Conservation (phyloP, 2,113 vertebrate species). For the Meles meles region DNA sequence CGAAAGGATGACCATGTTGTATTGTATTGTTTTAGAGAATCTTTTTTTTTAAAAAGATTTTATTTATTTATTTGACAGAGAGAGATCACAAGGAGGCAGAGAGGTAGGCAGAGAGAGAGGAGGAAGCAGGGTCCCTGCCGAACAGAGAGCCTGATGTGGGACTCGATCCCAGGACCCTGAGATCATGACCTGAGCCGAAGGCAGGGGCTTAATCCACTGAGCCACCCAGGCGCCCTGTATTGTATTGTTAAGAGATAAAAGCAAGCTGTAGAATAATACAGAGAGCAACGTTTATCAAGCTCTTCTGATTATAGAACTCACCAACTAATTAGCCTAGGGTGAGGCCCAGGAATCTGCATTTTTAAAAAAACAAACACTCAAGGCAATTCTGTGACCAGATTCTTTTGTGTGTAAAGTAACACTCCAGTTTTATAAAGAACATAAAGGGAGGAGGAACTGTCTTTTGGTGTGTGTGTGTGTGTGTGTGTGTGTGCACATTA, state of each 20-base stretch:
- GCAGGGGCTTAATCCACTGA: too few species aligned
- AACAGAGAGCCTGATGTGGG: too few species aligned
- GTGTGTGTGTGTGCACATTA: background rate
- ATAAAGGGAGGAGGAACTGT: background rate
- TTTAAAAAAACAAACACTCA: background rate
- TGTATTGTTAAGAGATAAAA: conserved; percentile 35
- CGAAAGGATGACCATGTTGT: background rate
- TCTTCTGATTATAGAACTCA: background rate
- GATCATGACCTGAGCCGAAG: too few species aligned
- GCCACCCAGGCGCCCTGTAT: too few species aligned
- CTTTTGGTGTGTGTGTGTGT: background rate
- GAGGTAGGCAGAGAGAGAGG: too few species aligned
- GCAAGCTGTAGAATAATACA: conserved; percentile 5
- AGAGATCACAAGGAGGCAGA: too few species aligned
- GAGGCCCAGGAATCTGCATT: background rate
- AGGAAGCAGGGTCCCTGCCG: too few species aligned
- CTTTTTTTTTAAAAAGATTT: too few species aligned
- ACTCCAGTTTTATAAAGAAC: conserved; percentile 35
- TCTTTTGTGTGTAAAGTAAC: background rate
- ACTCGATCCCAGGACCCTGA: too few species aligned
- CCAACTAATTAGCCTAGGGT: background rate
- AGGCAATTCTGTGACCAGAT: background rate
- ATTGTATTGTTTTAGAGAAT: background rate
- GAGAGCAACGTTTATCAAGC: background rate
- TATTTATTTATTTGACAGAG: too few species aligned